Percentiles rank a stretch among this genome's conserved stretches.
Evolutionary conservation across 2,888 invertebrate genomes (phyloP).

Genomic region (Ichneumon xanthorius): DNA sequence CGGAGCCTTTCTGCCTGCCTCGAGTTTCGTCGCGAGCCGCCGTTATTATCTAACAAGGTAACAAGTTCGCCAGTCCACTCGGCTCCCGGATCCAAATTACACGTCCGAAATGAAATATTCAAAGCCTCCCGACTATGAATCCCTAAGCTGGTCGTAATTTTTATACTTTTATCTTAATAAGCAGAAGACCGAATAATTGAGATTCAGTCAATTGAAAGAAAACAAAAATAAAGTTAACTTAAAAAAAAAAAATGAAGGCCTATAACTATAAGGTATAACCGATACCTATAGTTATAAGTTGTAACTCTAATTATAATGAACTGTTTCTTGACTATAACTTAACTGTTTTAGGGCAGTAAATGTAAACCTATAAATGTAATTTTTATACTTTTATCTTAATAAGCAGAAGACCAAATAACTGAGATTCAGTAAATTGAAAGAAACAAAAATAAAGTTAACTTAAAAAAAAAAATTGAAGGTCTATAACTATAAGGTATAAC

Average conservation of each 20-base stretch:
- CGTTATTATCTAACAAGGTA: constrained; percentile 80
- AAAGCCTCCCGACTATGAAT: not conserved
- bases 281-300: not conserved
- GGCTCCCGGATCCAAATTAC: constrained; percentile 43
- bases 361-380: no score
- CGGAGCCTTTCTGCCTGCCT: constrained; percentile 63
- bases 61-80: constrained; percentile 31
- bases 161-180: no score
- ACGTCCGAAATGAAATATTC: not conserved
- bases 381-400: no score
- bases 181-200: not conserved
- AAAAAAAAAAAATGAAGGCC: not conserved
- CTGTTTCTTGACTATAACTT: no score
- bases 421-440: not conserved
- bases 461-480: not conserved
- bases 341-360: no score
- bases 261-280: not conserved
- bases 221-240: not conserved
- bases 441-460: not conserved
- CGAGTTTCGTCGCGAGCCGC: constrained; percentile 60
- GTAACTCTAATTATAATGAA: no score
- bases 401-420: not conserved
- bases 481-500: not conserved
- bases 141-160: not conserved
- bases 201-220: not conserved